Base-by-base conservation (phyloP, 2,888 invertebrate species). In the Apodemia arnacis region DNA sequence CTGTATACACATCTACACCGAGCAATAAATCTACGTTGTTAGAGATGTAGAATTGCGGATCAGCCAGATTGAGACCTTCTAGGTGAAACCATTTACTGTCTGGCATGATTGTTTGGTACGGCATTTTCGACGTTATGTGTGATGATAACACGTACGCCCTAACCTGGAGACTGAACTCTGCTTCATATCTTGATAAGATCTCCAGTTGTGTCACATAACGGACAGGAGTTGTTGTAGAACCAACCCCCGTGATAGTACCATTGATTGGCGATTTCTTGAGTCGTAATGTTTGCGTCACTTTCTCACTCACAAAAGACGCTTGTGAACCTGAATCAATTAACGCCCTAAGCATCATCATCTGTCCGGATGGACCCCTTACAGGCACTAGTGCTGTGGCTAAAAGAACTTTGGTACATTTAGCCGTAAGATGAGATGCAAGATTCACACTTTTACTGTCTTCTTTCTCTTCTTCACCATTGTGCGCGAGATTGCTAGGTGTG, bases 301-400 rank as follows among this genome's bases (percentile, higher is more conserved):
- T 87, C 63, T 92, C 89, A 41, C 88, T 90, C 4, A 92, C 88
- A 74, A 92, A 92, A 10, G 73, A 41, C 11, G 88, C 92, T 88
- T 85, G 82, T 21, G 92, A 94, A n/a, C 93, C 94, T 79, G 80
- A 85, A 73, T 94, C 94, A 18, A 94, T 86, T 10, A 93, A 76
- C n/a, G 91, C 91, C 2, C 92, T 90, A 10, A 94, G 80, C 34
- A 82, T 31, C 38, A 79, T 91, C 24, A 73, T 89, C 10, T 84
- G 77, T 34, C 92, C 92, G 0, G 80, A 13, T 5, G 90, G 87
- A 31, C 49, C 82, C 76, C 38, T 90, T 15, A 88, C 85, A 24
- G 66, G 69, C 10, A 93, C 90, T 18, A 93, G 13, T 31, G 93
- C 93, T 4, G 92, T 94, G 5, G 93, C 94, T 76, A 94, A 70